phyloP scores from a whole-genome alignment of 2,888 invertebrate species.

The Platerodrilus igneus region DNA sequence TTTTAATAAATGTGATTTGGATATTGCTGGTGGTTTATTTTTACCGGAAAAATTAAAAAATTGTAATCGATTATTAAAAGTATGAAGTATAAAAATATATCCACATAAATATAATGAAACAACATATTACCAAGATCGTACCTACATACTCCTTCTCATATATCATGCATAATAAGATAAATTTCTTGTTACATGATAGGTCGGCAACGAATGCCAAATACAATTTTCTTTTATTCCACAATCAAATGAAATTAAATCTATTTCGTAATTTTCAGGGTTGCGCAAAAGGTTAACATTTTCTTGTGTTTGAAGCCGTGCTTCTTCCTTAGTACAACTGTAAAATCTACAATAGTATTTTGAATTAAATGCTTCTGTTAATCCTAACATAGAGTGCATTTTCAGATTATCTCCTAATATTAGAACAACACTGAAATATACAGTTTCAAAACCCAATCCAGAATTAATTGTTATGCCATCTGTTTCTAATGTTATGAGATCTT shows the following conservation, averaged over 20 bases:
- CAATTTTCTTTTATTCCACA: slow-evolving; percentile 25
- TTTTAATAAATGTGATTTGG: slow-evolving; percentile 9
- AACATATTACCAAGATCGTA: slow-evolving; percentile 12
- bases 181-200: slow-evolving; percentile 30
- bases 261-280: background rate
- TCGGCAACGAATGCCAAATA: slow-evolving; percentile 25
- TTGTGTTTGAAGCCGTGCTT: background rate
- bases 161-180: slow-evolving; percentile 29
- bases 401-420: slow-evolving; percentile 6
- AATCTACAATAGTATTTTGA: slow-evolving; percentile 3
- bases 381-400: slow-evolving; percentile 3
- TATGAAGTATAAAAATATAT: slow-evolving; percentile 16
- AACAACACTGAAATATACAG: background rate
- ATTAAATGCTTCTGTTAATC: slow-evolving; percentile 2
- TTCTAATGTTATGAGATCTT: slow-evolving; percentile 7
- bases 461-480: slow-evolving; percentile 1
- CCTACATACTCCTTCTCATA: slow-evolving; percentile 27
- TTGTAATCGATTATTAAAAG: slow-evolving; percentile 18
- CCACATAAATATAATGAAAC: slow-evolving; percentile 13
- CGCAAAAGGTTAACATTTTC: background rate
- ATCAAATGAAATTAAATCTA: slow-evolving; percentile 17
- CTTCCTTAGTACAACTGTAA: background rate
- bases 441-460: background rate
- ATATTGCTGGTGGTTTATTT: slow-evolving; percentile 22
- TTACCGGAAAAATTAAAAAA: slow-evolving; percentile 20